A percentile compares a stretch with the other conserved stretches of the same genome.
These are phyloP conservation scores for Silurus asotus DNA, from an alignment of 2,113 vertebrate species.

Conservation along the genomic window DNA sequence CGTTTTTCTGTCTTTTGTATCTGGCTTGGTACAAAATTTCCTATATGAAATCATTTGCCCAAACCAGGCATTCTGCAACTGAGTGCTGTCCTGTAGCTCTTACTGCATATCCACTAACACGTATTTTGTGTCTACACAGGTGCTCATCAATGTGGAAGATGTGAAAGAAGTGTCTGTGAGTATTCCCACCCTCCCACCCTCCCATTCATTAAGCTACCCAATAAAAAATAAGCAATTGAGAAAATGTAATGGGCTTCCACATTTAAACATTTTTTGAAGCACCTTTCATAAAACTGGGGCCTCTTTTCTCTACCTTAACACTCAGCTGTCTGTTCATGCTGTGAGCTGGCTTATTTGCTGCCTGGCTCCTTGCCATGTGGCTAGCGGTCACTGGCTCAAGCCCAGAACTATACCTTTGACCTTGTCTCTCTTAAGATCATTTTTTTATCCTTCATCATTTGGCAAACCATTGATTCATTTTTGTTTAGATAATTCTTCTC, in stretches of 20 bases:
- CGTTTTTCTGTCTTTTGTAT: constrained; percentile 34
- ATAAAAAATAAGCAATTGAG: constrained; percentile 64
- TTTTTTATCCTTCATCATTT: background rate
- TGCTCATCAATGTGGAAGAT: constrained; percentile 58
- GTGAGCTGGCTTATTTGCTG: constrained; percentile 25
- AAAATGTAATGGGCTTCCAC: constrained; percentile 57
- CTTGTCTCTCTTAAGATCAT: background rate
- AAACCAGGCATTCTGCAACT: constrained; percentile 54
- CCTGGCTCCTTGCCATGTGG: constrained; percentile 16
- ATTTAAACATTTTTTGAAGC: constrained; percentile 71
- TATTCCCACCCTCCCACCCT: constrained; percentile 50
- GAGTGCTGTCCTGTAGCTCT: constrained; percentile 49
- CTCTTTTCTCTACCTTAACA: constrained; percentile 44
- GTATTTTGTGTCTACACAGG: constrained; percentile 62
- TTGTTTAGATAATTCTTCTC: background rate
- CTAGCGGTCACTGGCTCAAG: constrained; percentile 12
- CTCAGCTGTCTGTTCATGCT: constrained; percentile 50
- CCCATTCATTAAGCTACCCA: constrained; percentile 63
- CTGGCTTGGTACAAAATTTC: constrained; percentile 37
- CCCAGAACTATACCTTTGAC: constrained; percentile 1
- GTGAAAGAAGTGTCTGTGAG: constrained; percentile 73
- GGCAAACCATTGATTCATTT: background rate
- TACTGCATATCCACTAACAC: constrained; percentile 48
- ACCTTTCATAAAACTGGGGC: constrained; percentile 66
- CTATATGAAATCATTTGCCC: constrained; percentile 48